These are phyloP conservation scores for Malacosoma neustria DNA, from an alignment of 2,888 invertebrate genomes.

Conservation along the genomic window DNA sequence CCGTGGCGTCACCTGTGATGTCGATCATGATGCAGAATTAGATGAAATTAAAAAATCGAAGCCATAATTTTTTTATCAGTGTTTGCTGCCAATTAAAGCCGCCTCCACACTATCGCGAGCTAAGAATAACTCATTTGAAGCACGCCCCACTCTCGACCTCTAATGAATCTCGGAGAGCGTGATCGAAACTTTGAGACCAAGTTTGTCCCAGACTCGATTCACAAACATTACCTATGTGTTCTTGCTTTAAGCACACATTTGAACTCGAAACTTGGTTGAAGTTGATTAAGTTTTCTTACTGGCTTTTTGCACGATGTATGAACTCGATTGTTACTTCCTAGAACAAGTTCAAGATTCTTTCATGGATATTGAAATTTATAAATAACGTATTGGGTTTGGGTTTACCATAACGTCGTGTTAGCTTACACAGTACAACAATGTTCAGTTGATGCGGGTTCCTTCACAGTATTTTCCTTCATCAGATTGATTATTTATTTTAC, in stretches of 20 bases:
- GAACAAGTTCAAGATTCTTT: background rate
- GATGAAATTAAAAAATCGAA: no score
- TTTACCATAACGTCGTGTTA: no score
- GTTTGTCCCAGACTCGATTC: constrained; percentile 18
- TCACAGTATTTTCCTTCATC: no score
- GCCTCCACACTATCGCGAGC: background rate
- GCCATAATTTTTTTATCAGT: background rate
- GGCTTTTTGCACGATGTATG: constrained; percentile 12
- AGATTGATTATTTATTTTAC: no score
- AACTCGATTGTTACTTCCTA: constrained; percentile 1
- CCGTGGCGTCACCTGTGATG: no score
- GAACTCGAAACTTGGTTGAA: constrained; percentile 12
- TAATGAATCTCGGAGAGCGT: constrained; percentile 15
- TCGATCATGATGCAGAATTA: no score
- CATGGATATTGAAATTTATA: background rate
- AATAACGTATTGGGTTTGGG: no score
- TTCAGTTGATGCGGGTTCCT: no score
- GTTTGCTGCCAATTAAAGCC: background rate
- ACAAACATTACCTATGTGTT: constrained; percentile 25
- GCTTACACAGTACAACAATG: no score
- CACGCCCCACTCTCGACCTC: constrained; percentile 5
- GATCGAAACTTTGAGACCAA: constrained; percentile 17
- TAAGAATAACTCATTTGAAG: background rate
- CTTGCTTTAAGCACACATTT: constrained; percentile 19
- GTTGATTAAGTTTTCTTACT: constrained; percentile 12